Conservation (phyloP, 2,797 vertebrate genomes). For the Melopsittacus undulatus region DNA sequence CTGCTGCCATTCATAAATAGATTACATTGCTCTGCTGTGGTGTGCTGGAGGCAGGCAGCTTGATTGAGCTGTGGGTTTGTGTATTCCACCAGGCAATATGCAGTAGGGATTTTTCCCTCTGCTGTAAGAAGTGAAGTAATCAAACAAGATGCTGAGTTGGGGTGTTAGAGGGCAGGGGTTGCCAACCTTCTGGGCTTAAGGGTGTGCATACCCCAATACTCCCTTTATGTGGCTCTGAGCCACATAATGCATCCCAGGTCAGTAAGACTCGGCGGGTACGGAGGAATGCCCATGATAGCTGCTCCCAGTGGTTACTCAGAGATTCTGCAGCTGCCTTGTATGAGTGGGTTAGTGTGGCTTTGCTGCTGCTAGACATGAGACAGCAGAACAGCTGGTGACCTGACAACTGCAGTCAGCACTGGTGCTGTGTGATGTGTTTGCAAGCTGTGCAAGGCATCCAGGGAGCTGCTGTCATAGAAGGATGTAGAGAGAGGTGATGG, state of each 20-base stretch:
- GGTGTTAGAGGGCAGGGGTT: not conserved
- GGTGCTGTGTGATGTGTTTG: not conserved
- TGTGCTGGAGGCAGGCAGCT: not conserved
- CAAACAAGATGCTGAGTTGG: not conserved
- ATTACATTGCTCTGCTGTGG: not conserved
- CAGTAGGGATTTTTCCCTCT: not conserved
- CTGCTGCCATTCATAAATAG: constrained; percentile 49
- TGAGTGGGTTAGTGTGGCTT: not conserved
- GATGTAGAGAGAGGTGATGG: not conserved
- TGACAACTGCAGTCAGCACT: not conserved
- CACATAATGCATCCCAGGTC: accelerated
- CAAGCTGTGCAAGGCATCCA: not conserved
- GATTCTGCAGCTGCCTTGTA: accelerated
- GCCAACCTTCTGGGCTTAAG: not conserved
- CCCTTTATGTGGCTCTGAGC: accelerated
- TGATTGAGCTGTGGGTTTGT: not conserved
- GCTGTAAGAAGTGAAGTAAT: not conserved
- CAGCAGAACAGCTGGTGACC: not conserved
- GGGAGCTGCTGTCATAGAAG: not conserved
- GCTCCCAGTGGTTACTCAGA: not conserved
- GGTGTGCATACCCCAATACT: not conserved
- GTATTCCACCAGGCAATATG: not conserved
- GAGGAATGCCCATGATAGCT: not conserved
- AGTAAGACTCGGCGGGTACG: not conserved
- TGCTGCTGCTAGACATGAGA: not conserved